Evolutionary conservation across 2,797 vertebrate genomes (phyloP), one percentile per base, ranked within the genome.

Genomic region (Cirrhinus mrigala): DNA sequence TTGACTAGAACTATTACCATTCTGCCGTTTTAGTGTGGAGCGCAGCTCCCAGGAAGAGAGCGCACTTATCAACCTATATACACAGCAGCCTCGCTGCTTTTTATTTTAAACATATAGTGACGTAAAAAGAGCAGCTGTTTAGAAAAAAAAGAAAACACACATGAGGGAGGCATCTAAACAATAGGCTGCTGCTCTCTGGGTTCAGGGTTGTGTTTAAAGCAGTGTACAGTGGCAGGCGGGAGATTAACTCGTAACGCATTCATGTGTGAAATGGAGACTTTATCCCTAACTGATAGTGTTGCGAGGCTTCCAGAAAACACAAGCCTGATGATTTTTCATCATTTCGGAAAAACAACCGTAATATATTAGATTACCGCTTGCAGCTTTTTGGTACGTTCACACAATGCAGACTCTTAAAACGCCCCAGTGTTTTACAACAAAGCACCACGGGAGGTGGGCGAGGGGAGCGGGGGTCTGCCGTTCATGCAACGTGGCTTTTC

Each of bases 251-350:
- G 89, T 81, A 85, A 94, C 86, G 93, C 92, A 93, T 93, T 95
- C 93, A 92, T 88, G 93, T 95, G 94, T 96, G 95, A 97, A 97
- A 97, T 92, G 92, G 93, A 93, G 95, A 93, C 93, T 95, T 95
- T 94, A 95, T 95, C 95, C 93, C 93, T 90, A 93, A 81, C 94
- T 94, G 93, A 89, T 90, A 93, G 89, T 84, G 87, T 27, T 54
- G 90, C 89, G 83, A 83, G 80, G 92, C 87, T 92, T 95, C 78
- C 87, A 94, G 94, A 92, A 92, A 95, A 93, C 89, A 91, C 91
- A 91, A 86, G 89, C 64, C 80, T 87, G 84, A 90, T 89, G 90
- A 86, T 58, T 92, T 93, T 90, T 94, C 90, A 91, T 87, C 85
- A 91, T 91, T 92, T 86, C 87, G 33, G 83, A 89, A 93, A 44